Conservation (phyloP, 1,140 invertebrate genomes). For the Popillia japonica region DNA sequence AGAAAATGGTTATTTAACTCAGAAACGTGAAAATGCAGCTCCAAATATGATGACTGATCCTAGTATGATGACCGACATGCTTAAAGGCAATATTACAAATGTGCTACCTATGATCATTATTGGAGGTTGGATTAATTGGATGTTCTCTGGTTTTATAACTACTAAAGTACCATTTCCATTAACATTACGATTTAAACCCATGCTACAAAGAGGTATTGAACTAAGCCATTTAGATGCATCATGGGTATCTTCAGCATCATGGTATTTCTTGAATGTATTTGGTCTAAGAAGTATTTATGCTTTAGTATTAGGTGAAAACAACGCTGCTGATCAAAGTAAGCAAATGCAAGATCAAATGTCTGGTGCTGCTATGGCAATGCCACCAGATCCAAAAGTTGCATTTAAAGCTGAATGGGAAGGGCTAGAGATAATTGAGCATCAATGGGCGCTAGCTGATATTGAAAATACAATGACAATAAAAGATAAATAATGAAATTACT, state of each 20-base stretch:
- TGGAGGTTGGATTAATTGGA: conserved; percentile 99
- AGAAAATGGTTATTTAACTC: conserved; percentile 90
- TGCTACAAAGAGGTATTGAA: conserved; percentile 98
- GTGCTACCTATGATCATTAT: conserved; percentile 98
- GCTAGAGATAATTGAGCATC: conserved; percentile 93
- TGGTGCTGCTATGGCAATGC: conserved; percentile 95
- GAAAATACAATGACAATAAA: conserved; percentile 68
- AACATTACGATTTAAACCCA: conserved; percentile 97
- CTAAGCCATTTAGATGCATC: conserved; percentile 94
- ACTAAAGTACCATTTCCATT: conserved; percentile 99
- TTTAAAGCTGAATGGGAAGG: conserved; percentile 99
- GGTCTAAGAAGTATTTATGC: conserved; percentile 97
- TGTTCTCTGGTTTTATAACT: conserved; percentile 99
- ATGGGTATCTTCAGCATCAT: conserved; percentile 99
- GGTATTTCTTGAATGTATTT: conserved; percentile 99
- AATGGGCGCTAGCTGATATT: conserved; percentile 85
- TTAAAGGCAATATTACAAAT: conserved; percentile 98
- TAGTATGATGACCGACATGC: conserved; percentile 98
- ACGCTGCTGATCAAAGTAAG: conserved; percentile 96
- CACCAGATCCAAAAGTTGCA: conserved; percentile 96
- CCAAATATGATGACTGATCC: conserved; percentile 98
- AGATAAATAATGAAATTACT: conserved; percentile 48
- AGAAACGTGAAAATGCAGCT: conserved; percentile 83
- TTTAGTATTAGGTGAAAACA: conserved; percentile 97
- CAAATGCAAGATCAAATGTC: conserved; percentile 99